A percentile compares a stretch with the other conserved stretches of the same genome.
Conservation (phyloP, 2,888 invertebrate genomes). For the Unio pictorum region DNA sequence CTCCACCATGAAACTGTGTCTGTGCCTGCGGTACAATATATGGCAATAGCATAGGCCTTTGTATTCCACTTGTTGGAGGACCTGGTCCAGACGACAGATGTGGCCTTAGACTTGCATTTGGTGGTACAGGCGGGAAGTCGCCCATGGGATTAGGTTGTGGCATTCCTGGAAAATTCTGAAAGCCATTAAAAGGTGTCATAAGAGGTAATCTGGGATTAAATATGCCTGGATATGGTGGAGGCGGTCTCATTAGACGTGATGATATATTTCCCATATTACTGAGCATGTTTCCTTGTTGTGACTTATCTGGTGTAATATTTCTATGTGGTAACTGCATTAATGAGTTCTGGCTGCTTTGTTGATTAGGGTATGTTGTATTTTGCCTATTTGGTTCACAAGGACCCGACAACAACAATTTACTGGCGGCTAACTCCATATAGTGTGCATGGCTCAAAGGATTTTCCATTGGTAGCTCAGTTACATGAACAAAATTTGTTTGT, state of each 20-base stretch:
- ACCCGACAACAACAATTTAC: conserved; percentile 1
- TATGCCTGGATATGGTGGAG: not conserved
- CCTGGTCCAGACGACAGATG: conserved; percentile 4
- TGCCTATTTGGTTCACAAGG: not conserved
- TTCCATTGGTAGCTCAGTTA: conserved; percentile 61
- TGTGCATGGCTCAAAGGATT: conserved; percentile 67
- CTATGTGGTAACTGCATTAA: conserved; percentile 5
- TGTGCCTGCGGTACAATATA: too few relatives aligned
- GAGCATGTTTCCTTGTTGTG: not conserved
- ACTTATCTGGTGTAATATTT: not conserved
- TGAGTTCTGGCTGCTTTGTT: not conserved
- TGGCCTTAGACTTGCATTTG: conserved; percentile 9
- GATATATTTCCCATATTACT: not conserved
- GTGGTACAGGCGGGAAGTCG: conserved; percentile 3
- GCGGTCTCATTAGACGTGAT: conserved; percentile 1
- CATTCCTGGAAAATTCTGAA: too few relatives aligned
- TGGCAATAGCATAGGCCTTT: too few relatives aligned
- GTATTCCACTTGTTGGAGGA: conserved; percentile 2
- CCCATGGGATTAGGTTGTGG: conserved; percentile 17
- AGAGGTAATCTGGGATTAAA: too few relatives aligned
- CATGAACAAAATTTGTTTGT: conserved; percentile 46
- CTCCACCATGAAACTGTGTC: too few relatives aligned
- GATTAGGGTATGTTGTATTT: not conserved
- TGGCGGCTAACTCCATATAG: conserved; percentile 56
- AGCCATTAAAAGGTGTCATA: too few relatives aligned